Evolutionary conservation across 1,140 invertebrate genomes (phyloP).

Genomic region (Acyrthosiphon pisum): DNA sequence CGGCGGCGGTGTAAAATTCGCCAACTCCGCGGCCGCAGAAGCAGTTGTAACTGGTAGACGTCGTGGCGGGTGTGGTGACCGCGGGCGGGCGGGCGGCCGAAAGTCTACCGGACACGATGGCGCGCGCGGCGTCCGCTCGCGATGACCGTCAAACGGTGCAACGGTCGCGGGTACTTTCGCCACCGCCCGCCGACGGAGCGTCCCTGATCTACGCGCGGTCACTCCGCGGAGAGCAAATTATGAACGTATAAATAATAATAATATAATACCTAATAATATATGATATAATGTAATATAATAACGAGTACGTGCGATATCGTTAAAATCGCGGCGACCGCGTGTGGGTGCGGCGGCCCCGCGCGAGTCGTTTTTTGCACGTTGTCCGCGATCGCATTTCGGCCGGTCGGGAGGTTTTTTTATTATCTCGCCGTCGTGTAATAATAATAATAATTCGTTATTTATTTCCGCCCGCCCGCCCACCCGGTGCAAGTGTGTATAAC

Average conservation of each 20-base stretch:
- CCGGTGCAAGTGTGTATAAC: neutral
- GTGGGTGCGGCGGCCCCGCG: neutral
- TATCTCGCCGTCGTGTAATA: neutral
- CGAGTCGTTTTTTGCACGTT: neutral
- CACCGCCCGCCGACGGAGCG: neutral
- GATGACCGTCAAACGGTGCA: conserved; percentile 17
- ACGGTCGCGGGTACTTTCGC: neutral
- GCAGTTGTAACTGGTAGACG: neutral
- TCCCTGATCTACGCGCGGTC: conserved; percentile 15
- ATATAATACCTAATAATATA: neutral
- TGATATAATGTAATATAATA: neutral
- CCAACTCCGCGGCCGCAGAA: neutral
- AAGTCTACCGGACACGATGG: neutral
- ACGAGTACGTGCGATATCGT: neutral
- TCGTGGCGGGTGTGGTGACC: neutral
- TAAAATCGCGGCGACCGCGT: neutral
- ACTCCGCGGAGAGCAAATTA: neutral
- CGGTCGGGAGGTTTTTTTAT: neutral
- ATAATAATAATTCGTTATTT: neutral
- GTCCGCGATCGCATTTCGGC: neutral
- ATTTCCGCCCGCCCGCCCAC: neutral
- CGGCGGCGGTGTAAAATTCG: neutral
- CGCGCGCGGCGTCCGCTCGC: neutral
- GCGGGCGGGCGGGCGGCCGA: neutral
- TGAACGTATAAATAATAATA: neutral